Base-by-base conservation (phyloP, 2,113 vertebrate genomes). In the Ivindomyrus marchei region DNA sequence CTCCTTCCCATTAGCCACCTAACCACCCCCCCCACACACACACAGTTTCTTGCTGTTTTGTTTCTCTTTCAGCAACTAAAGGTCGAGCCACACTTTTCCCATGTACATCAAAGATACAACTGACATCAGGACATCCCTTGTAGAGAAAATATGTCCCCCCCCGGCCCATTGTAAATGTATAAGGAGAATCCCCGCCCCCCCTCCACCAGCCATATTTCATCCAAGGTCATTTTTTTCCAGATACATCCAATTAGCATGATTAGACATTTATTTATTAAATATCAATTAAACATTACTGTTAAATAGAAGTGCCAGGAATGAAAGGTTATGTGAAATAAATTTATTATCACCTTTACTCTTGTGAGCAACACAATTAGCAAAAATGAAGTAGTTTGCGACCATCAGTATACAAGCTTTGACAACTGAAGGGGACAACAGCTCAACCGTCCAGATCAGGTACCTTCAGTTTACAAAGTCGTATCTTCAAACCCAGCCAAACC, bases 41-140 rank as follows among this genome's bases (percentile, higher is more conserved):
- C n/a, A 13, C 31, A 15, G 11, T 87, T 47, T 53, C 47, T 13
- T 52, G 49, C 27, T 15, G 49, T 87, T 58, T 46, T 87, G 17
- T 31, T 85, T 74, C 84, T 27, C 13, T 49, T 53, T 86, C 52
- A 66, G 53, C 42, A 42, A 66, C 42, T 21, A 85, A 90, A 36
- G 47, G 45, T 47, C 1, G 15, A 15, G 13, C 42, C 24, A 66
- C 10, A 50, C 7, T 15, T 31, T 87, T 47, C 84, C 42, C 84
- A 74, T 50, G 45, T 46, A 42, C 89, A 80, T 88, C 85, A 87
- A 70, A 27, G 45, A 11, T 15, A 39, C 53, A 58, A 27, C 47
- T 90, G 58, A 90, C 84, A 49, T 90, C 83, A 66, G 7, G 10
- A 53, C 56, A 11, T 90, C 56, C 83, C 89, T 47, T 62, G 39